Evolutionary conservation across 2,797 vertebrate species (phyloP), one percentile per base, ranked within the genome.

Genomic region (Epinephelus coioides): DNA sequence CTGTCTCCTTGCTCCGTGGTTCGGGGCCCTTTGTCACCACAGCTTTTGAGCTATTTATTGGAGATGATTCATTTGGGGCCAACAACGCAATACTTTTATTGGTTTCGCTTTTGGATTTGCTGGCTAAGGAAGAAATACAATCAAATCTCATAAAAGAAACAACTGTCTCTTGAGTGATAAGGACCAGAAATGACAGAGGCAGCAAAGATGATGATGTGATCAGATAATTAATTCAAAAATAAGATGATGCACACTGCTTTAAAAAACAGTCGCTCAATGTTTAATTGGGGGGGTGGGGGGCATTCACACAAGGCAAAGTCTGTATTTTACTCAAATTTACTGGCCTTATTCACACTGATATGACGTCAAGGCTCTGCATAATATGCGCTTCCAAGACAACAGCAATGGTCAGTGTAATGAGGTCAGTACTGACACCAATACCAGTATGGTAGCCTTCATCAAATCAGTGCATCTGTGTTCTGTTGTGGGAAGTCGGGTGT

Each of bases 21-120:
- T 64, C 10, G n/a, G 23, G 84, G 65, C 72, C 75, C 75, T 90
- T 91, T 82, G 66, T 89, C 81, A 69, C 64, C 75, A 60, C 55
- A 80, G 76, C 67, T 82, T 86, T 73, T 53, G 73, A 69, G 54
- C 77, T 77, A 49, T 87, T 90, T 86, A 81, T 71, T 79, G 77
- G 55, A 63, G 67, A 71, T 76, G 75, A 89, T 88, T 91, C 64
- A 89, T 85, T 83, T 62, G 65, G 47, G 44, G 14, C 19, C 25
- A 82, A 69, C 69, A 50, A 30, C 2, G 11, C 14, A 54, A 23
- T 70, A 66, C 44, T 73, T 65, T 51, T 79, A 79, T 66, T 74
- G 62, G 67, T 73, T 75, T 68, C 34, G 21, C 49, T 13, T 87
- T 85, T 79, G 60, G 54, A 79, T 72, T 68, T 64, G 34, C 63